Base-by-base conservation (phyloP, 2,797 vertebrate genomes). In the Cryptoprocta ferox region DNA sequence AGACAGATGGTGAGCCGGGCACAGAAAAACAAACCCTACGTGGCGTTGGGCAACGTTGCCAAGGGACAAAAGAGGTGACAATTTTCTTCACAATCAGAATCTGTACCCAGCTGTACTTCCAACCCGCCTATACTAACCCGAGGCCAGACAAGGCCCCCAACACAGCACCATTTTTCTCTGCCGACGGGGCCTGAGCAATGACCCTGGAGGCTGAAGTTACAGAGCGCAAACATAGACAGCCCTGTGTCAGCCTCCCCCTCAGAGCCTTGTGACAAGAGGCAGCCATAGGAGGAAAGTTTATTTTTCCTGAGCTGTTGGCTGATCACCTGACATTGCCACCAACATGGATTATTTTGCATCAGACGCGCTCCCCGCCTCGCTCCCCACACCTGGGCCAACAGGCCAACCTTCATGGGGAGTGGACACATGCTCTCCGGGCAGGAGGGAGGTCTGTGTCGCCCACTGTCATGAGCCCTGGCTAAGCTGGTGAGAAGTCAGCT, bases 31-130 rank as follows among this genome's bases (percentile, higher is more conserved):
- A 85, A 96, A 76, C 68, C 91, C 50, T 70, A 59, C 11, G 0
- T 94, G 93, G 94, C 89, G n/a, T 2, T 32, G 73, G 71, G 70
- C 91, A 78, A 32, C 3, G 4, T 28, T 89, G 91, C 95, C 93
- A 59, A 89, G 95, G 97, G 83, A 95, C 90, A 96, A 82, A 90
- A 61, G 94, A 94, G 86, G 75, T 0, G 15, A 91, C 30, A 32
- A 10, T 91, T 93, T 94, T 92, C 95, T 89, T 96, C 96, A 89
- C n/a, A 93, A 50, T 80, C 63, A 63, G 86, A 89, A 66, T 81
- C 95, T 42, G 61, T 89, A 18, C 86, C 93, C 95, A 97, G 96
- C 93, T 95, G 97, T 89, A 80, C 92, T 85, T 94, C 71, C 59
- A 76, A 88, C 71, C 82, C 42, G 8, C 45, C 78, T 37, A 11